These are phyloP conservation scores for Etia nguti DNA, from an alignment of 2,113 vertebrate genomes.

Conservation along the genomic window DNA sequence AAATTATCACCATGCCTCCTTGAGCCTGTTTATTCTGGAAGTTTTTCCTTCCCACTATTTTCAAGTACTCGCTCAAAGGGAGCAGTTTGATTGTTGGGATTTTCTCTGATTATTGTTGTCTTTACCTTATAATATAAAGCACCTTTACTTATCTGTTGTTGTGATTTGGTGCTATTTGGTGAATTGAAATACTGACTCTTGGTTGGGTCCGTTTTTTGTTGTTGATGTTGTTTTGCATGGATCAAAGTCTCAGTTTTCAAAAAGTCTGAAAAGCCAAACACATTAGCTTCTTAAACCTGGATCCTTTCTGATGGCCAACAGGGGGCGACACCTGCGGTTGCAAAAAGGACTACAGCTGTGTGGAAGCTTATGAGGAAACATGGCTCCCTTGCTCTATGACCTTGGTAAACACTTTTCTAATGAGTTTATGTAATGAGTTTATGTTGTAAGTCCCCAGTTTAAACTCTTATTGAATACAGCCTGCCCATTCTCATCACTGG, in stretches of 20 bases:
- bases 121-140: background rate
- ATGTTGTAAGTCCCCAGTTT: background rate
- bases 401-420: background rate
- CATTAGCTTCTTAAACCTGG: background rate
- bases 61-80: background rate
- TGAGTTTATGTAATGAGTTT: background rate
- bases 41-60: fast-evolving
- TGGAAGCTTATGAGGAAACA: background rate
- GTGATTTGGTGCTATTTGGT: background rate
- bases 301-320: background rate
- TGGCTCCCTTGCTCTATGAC: background rate
- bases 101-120: background rate
- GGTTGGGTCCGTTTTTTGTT: background rate
- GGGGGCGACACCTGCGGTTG: background rate
- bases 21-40: background rate
- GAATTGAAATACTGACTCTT: background rate
- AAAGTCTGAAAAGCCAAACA: background rate
- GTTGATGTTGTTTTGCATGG: background rate
- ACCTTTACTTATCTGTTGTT: background rate
- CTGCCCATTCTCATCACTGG: background rate
- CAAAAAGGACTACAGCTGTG: background rate
- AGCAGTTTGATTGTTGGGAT: background rate
- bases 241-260: background rate
- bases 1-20: background rate
- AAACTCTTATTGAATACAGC: background rate